Base-by-base conservation (phyloP, 37 sponge, comb jelly and placozoan genomes). In the Mnemiopsis leidyi region DNA sequence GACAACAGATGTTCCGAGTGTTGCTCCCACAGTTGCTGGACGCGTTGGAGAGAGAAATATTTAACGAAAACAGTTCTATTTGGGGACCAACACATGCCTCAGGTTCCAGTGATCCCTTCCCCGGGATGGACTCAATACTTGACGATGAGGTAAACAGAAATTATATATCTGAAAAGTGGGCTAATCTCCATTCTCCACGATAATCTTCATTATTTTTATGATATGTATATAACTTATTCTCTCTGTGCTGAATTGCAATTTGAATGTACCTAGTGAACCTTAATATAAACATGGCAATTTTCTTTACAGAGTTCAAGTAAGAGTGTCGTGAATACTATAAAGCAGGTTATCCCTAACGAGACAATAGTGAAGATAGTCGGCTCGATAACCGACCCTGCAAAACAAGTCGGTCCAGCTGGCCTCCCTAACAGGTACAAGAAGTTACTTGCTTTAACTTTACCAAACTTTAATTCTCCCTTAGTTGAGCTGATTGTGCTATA, bases 361-460 rank as follows among this genome's bases (percentile, higher is more conserved):
- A 94, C 95, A 0, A 95, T 97, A 7, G 95, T 93, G 37, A 94
- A 97, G 92, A 93, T 97, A 7, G 92, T 97, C 0, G 93, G 93
- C 5, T 95, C 95, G 0, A 82, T 96, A 9, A 94, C 95, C 20
- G 97, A 96, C 38, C 94, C 95, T 23, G 77, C 82, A 0, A 75
- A 69, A 20, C 95, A 95, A 95, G 93, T 95, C 24, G 97, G 98
- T 69, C 98, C 98, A 31, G 96, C 95, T 95, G 90, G 90, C 1
- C 61, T 85, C 18, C 90, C 40, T 3, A 85, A 85, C 90, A 40
- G 61, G 90, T 38, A 13, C n/a, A n/a, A n/a, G n/a, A n/a, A 48
- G 61, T 48, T 48, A 48, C 9, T 48, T 18, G 13, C 83, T 30
- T 40, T 39, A 40, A 31, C 69, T n/a, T 38, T 34, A n/a, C n/a